These are phyloP conservation scores for Protosalanx chinensis DNA, from an alignment of 2,797 vertebrate genomes.

Conservation along the genomic window DNA sequence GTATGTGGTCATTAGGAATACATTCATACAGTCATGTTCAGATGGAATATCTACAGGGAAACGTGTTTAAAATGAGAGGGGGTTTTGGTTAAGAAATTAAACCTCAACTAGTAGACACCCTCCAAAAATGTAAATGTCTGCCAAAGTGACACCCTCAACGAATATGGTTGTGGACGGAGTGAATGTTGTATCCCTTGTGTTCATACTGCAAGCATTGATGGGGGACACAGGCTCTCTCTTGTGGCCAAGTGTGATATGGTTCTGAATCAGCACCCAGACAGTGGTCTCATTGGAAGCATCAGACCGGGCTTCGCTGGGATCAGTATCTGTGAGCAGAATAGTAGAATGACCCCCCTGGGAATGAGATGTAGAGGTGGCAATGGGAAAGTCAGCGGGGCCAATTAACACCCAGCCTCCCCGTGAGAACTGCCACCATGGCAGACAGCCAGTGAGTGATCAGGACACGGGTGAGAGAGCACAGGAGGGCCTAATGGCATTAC, in stretches of 20 bases:
- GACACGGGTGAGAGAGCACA: slow-evolving; percentile 58
- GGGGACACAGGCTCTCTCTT: neutral
- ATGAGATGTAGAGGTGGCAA: slow-evolving; percentile 8
- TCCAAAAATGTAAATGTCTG: neutral
- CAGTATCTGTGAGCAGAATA: too few relatives aligned
- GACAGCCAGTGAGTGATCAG: slow-evolving; percentile 54
- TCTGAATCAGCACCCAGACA: neutral
- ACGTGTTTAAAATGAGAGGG: neutral
- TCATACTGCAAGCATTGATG: neutral
- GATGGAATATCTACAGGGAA: neutral
- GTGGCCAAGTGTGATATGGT: neutral
- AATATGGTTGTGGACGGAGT: neutral
- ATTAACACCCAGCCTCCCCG: slow-evolving; percentile 19
- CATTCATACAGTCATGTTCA: neutral
- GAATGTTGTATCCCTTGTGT: neutral
- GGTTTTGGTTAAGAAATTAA: neutral
- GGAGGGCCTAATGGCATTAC: slow-evolving; percentile 49
- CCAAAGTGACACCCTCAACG: neutral
- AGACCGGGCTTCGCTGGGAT: too few relatives aligned
- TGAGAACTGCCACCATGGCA: slow-evolving; percentile 57
- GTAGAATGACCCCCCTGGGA: slow-evolving; percentile 21
- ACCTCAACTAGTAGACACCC: neutral
- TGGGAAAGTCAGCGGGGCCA: neutral
- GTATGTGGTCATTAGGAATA: neutral
- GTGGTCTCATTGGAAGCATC: neutral